Evolutionary conservation across 30 jellyfish, hydroid and myxozoan species (phyloP), one percentile per base, ranked within the genome.

Genomic region (Catostylus mosaicus): DNA sequence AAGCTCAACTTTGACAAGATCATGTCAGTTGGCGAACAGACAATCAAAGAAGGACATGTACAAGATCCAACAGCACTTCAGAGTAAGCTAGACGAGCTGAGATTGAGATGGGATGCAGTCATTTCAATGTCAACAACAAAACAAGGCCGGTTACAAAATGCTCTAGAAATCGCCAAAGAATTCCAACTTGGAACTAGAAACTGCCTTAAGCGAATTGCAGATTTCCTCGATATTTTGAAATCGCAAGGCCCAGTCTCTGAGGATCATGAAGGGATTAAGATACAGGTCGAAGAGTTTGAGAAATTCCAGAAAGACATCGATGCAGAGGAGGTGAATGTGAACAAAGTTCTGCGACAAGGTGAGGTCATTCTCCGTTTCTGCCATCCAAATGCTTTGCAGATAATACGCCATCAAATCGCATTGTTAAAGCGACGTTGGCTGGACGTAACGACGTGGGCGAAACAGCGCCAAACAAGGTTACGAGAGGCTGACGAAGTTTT

Each of bases 381-480:
- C 73, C 99, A 93, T 63, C 99, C 99, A 43, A 81, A 96, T 36
- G 96, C 99, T 0, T 78, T 93, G 67, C 96, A 82, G 64, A 77
- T 88, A 19, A 75, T 93, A 22, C 96, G 99, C 1, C 96, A 93
- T 33, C 99, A 88, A 43, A 78, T 89, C 31, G 94, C 97, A 16
- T 63, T 93, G 11, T 29, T 93, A 54, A 87, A 88, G 65, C 82
- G 94, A 64, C 74, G 97, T 52, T 93, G 99, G 99, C 34, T 32
- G 30, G 99, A 93, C 54, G 94, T 93, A 27, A 73, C 97, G 59
- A 86, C 94, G 16, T 93, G 99, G 99, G 99, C 99, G 48, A 88
- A 83, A 67, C 99, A 93, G 67, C 96, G 99, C 48, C 92, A 93
- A 78, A 82, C 79, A 9, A 72, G 97, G 40, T 75, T 93, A 16